These are phyloP conservation scores for Drosophila parabipectinata DNA, from an alignment of 1,140 invertebrate species.

Conservation along the genomic window DNA sequence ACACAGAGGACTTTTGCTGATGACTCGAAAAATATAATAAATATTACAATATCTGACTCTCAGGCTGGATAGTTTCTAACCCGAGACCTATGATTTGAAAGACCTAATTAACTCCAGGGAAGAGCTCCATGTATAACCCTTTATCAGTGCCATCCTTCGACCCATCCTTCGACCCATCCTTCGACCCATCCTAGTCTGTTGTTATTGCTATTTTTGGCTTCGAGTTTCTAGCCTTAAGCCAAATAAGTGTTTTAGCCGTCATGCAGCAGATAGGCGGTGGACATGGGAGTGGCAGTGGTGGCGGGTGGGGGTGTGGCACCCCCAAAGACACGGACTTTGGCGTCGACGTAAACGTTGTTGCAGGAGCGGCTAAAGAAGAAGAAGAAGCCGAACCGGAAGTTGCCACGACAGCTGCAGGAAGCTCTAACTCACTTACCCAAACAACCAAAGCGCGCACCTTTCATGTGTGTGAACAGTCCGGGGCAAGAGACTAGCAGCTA, in stretches of 20 bases:
- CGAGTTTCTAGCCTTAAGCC: conserved; percentile 79
- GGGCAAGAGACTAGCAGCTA: background rate
- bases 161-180: conserved; percentile 6
- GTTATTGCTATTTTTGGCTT: conserved; percentile 65
- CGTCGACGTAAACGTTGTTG: conserved; percentile 43
- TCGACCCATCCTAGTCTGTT: conserved; percentile 19
- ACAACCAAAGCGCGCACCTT: conserved; percentile 59
- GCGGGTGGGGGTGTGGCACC: background rate
- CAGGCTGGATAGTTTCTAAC: background rate
- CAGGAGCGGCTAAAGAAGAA: conserved; percentile 22
- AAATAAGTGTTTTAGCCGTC: conserved; percentile 78
- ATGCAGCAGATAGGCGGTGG: conserved; percentile 26
- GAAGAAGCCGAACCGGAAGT: conserved; percentile 68
- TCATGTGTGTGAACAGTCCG: background rate
- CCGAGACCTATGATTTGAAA: background rate
- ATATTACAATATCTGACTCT: background rate
- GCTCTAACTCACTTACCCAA: conserved; percentile 80
- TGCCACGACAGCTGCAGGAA: conserved; percentile 81
- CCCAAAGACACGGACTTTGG: conserved; percentile 15
- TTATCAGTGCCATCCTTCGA: conserved; percentile 14
- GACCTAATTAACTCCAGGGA: background rate
- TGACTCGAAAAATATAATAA: too few relatives aligned
- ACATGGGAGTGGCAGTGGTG: background rate
- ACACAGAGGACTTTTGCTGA: conserved; percentile 56
- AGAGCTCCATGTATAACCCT: conserved; percentile 11